Evolutionary conservation across 2,888 invertebrate species (phyloP), one percentile per base, ranked within the genome.

Genomic region (Barypeithes pellucidus): DNA sequence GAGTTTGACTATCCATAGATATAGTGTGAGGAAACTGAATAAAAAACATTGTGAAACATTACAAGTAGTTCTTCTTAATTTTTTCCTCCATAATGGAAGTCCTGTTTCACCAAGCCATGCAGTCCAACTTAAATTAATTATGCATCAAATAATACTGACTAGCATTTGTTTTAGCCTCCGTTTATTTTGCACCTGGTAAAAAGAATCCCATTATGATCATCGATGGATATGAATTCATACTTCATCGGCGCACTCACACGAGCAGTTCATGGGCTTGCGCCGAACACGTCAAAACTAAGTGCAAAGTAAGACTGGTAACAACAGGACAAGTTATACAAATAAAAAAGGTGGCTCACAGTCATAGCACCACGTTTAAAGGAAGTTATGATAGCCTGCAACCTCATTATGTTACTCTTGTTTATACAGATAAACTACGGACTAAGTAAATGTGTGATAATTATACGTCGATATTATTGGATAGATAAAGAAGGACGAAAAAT

Each of bases 191-290:
- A 41, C 65, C 65, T 11, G 65, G 79, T 20, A 75, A 76, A 24
- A 81, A 79, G 69, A 75, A 80, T 52, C 79, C 79, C 11, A 78
- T 75, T 62, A 76, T 80, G 14, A 70, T 80, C 20, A 54, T 79
- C n/a, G 77, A 80, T 54, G 69, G 76, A 9, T 70, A 77, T 36
- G 77, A 79, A 61, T 79, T 76, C 60, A 75, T 75, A 57, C 72
- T 80, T 18, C 76, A 79, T 20, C 22, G 52, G 14, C 39, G 65
- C 3, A 66, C 39, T 16, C 20, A 52, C 14, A 54, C 41, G 12
- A 66, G 65, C 54, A 66, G 65, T 12, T n/a, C 52, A 1, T 76
- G 67, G 50, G 29, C 57, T 1, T 67, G 67, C 20, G 29, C 43
- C 4, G 24, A 33, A 45, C 67, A 59, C 8, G 43, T 12, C 8